Evolutionary conservation across 2,888 invertebrate species (phyloP).

Genomic region (Sylvicola cinctus): DNA sequence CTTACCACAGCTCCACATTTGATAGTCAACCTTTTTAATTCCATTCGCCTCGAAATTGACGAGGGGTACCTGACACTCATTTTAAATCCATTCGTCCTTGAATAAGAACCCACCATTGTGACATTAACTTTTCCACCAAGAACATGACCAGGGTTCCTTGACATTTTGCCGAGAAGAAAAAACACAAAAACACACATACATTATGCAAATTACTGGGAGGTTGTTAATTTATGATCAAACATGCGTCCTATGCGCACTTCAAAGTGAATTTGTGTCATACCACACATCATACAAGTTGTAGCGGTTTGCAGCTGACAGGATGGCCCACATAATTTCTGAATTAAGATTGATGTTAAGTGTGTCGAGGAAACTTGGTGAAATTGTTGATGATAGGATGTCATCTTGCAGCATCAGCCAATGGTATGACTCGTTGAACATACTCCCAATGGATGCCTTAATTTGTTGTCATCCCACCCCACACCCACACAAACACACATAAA

Average conservation of each 20-base stretch:
- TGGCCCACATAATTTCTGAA: conserved; percentile 23
- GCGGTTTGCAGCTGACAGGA: conserved; percentile 9
- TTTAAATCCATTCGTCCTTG: too few relatives aligned
- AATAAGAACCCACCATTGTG: conserved; percentile 24
- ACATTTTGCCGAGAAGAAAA: not conserved
- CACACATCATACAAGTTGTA: conserved; percentile 7
- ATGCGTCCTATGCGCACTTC: too few relatives aligned
- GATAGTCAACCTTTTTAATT: conserved; percentile 33
- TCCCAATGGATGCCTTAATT: conserved; percentile 22
- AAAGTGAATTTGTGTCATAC: conserved; percentile 5
- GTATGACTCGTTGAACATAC: conserved; percentile 23
- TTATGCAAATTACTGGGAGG: too few relatives aligned
- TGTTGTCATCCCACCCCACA: too few relatives aligned
- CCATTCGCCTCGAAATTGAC: conserved; percentile 22
- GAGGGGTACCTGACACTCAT: conserved; percentile 5
- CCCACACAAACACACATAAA: too few relatives aligned
- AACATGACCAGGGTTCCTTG: conserved; percentile 31
- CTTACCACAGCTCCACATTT: conserved; percentile 33
- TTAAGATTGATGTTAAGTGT: conserved; percentile 24
- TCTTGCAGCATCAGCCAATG: conserved; percentile 24
- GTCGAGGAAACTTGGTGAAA: conserved; percentile 17
- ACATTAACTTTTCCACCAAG: conserved; percentile 30
- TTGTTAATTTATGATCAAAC: too few relatives aligned
- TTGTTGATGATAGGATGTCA: too few relatives aligned
- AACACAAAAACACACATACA: not conserved